A percentile compares a stretch with the other conserved stretches of the same genome.
These are phyloP conservation scores for Pituophis catenifer DNA, from an alignment of 2,113 vertebrate species.

Conservation along the genomic window DNA sequence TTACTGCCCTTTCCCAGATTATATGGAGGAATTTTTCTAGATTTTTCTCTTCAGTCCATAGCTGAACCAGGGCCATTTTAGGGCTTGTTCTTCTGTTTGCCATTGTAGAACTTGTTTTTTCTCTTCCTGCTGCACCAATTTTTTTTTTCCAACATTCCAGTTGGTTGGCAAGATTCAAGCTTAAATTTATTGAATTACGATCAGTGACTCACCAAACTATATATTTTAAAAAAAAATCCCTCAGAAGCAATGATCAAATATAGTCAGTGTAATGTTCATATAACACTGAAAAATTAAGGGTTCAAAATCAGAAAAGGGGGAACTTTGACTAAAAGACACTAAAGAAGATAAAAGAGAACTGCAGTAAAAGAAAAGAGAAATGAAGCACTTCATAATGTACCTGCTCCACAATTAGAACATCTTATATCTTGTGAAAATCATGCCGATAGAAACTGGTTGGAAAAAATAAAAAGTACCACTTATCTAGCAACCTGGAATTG, in stretches of 20 bases:
- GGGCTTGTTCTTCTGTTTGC: neutral
- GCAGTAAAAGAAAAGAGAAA: neutral
- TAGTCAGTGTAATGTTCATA: neutral
- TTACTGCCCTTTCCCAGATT: neutral
- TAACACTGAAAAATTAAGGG: neutral
- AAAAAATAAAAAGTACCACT: neutral
- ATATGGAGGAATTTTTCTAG: neutral
- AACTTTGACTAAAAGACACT: neutral
- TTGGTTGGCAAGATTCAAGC: neutral
- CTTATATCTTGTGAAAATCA: neutral
- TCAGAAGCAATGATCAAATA: neutral
- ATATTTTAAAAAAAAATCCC: neutral
- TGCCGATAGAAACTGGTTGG: neutral
- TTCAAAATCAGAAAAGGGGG: neutral
- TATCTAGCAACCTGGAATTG: neutral
- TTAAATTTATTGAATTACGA: neutral
- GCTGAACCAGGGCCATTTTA: neutral
- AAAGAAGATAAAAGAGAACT: neutral
- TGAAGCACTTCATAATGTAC: neutral
- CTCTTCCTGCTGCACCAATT: neutral
- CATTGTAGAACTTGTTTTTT: neutral
- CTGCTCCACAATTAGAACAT: neutral
- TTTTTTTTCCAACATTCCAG: neutral
- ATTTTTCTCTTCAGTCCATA: neutral
- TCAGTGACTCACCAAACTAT: neutral